Evolutionary conservation across 2,888 invertebrate species (phyloP).

Genomic region (Sipunculus nudus): DNA sequence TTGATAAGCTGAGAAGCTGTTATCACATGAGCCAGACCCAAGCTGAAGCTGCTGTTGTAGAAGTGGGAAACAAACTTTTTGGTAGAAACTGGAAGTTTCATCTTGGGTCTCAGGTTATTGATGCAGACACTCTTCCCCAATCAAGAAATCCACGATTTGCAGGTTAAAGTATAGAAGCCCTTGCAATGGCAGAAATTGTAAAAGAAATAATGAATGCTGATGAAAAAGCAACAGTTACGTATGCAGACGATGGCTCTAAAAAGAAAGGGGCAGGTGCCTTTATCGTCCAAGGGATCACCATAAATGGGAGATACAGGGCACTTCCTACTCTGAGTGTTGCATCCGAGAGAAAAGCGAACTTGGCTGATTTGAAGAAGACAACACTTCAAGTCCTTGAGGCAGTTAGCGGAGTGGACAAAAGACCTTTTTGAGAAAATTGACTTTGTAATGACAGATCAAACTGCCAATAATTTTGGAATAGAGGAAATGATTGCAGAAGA

Average conservation of each 20-base stretch:
- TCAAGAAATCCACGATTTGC: no score
- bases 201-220: slow-evolving; percentile 5
- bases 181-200: neutral
- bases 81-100: neutral
- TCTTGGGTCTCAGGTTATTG: no score
- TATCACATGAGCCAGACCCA: slow-evolving; percentile 3
- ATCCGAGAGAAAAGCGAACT: slow-evolving; percentile 1
- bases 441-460: no score
- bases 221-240: slow-evolving; percentile 5
- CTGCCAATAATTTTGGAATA: neutral
- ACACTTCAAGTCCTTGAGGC: slow-evolving; percentile 1
- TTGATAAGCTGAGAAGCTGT: slow-evolving; percentile 5
- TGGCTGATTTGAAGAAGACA: neutral
- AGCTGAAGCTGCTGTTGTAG: slow-evolving; percentile 2
- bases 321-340: neutral
- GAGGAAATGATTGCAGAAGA: neutral
- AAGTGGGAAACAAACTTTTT: slow-evolving; percentile 11
- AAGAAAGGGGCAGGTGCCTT: slow-evolving; percentile 5
- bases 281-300: neutral
- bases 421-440: no score
- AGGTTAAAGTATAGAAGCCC: slow-evolving; percentile 3
- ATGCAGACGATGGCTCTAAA: slow-evolving; percentile 2
- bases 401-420: slow-evolving; percentile 1
- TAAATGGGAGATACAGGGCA: neutral
- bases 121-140: no score